These are phyloP conservation scores for Macrobrachium rosenbergii DNA, from an alignment of 1,140 invertebrate species.

Conservation along the genomic window DNA sequence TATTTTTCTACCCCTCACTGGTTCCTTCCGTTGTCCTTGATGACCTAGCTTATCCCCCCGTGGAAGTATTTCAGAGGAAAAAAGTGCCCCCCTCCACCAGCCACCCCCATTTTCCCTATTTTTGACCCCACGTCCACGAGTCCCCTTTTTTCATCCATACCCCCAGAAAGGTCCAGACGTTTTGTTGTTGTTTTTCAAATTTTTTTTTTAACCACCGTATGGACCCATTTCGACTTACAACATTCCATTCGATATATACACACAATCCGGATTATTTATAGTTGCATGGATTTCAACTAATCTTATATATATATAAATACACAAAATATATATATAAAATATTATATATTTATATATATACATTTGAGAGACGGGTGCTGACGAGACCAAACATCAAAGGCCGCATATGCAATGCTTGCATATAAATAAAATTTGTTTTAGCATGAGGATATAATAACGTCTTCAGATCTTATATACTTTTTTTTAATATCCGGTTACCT, in stretches of 20 bases:
- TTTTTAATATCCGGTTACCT: neutral
- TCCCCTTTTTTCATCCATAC: neutral
- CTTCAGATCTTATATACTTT: neutral
- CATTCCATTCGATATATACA: conserved; percentile 26
- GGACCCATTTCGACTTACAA: conserved; percentile 15
- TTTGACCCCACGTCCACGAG: neutral
- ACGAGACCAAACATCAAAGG: conserved; percentile 3
- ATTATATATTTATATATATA: conserved; percentile 28
- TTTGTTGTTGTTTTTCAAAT: neutral
- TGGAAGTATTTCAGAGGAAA: neutral
- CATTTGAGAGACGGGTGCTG: conserved; percentile 1
- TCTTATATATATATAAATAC: conserved; percentile 22
- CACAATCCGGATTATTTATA: conserved; percentile 22
- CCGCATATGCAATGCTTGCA: conserved; percentile 15
- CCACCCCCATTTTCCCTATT: neutral
- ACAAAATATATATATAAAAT: conserved; percentile 14
- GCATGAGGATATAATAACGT: conserved; percentile 15
- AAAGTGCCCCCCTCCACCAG: neutral
- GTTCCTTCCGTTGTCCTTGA: conserved; percentile 8
- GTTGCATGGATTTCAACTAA: conserved; percentile 29
- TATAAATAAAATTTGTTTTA: conserved; percentile 6
- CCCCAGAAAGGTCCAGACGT: neutral
- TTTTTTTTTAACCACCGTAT: neutral
- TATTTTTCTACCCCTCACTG: neutral
- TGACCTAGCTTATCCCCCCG: neutral